phyloP scores from a whole-genome alignment of 2,113 vertebrate species.

The Corythaixoides concolor region DNA sequence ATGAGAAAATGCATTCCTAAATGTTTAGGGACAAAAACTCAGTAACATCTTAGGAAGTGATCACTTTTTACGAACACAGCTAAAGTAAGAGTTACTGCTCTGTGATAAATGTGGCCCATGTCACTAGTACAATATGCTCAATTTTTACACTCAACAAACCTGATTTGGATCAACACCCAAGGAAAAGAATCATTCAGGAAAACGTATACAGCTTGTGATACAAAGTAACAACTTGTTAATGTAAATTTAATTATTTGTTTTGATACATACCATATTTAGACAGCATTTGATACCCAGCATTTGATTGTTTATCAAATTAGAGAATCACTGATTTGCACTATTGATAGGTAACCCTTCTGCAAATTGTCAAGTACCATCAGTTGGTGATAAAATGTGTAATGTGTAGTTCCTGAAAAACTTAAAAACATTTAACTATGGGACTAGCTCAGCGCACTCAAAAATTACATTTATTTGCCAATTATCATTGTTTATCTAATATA shows the following conservation, averaged over 20 bases:
- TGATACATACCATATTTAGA: neutral
- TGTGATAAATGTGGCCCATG: neutral
- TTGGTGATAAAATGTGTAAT: neutral
- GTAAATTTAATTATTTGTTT: constrained; percentile 4
- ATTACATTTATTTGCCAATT: neutral
- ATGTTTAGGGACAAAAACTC: neutral
- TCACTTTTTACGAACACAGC: neutral
- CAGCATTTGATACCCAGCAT: neutral
- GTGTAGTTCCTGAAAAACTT: neutral
- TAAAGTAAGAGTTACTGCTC: neutral
- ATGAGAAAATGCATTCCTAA: neutral
- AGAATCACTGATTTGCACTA: neutral
- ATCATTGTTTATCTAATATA: neutral
- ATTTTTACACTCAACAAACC: neutral
- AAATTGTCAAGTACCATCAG: constrained; percentile 1
- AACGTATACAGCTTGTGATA: neutral
- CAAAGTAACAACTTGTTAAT: neutral
- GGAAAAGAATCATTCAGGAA: neutral
- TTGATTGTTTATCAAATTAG: neutral
- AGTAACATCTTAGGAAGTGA: neutral
- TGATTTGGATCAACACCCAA: neutral
- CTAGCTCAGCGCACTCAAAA: neutral
- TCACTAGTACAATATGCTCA: neutral
- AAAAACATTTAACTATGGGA: neutral
- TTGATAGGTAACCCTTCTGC: neutral